Evolutionary conservation across 2,113 vertebrate species (phyloP), one percentile per base, ranked within the genome.

Genomic region (Nestor notabilis): DNA sequence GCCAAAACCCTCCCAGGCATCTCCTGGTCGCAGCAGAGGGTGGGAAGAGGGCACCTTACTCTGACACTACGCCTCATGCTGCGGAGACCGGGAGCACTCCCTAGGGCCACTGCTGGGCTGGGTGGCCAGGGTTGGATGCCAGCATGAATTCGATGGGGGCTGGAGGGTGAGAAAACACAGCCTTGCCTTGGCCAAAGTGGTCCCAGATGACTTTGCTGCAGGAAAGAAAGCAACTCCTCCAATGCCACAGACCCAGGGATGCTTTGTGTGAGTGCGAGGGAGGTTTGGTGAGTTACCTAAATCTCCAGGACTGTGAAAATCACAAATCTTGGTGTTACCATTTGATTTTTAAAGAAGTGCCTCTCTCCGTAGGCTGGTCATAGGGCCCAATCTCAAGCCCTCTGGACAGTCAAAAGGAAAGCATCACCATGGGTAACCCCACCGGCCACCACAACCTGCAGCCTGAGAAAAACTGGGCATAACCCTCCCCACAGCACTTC

Each of bases 51-150:
- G 68, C 41, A 85, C 58, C 74, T 94, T 15, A 68, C 20, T 60
- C 44, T 0, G 0, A 11, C 10, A 5, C 52, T 0, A 0, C 1
- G 7, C 31, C 56, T 78, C 2, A 5, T 29, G 50, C 68, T 60
- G 58, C 2, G 1, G 46, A 49, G 46, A 70, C 25, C 11, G 28
- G 44, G 46, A 81, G 55, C 25, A 15, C 50, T 87, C 55, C 46
- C n/a, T 16, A 64, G 25, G 52, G 66, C 61, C 82, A 37, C 24
- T 0, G 0, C 63, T 0, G 3, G 55, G 77, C 35, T 80, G 56
- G 31, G 23, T 64, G 53, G 68, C 49, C 0, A 4, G 61, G 17
- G 37, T 0, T 72, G 53, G 78, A 82, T 65, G 63, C 27, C 37
- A 74, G 53, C 20, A 64, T 3, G 14, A 33, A 27, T 64, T 43